Percentiles rank a stretch among this genome's conserved stretches.
Evolutionary conservation across 2,113 vertebrate species (phyloP).

Genomic region (Vicugna pacos): DNA sequence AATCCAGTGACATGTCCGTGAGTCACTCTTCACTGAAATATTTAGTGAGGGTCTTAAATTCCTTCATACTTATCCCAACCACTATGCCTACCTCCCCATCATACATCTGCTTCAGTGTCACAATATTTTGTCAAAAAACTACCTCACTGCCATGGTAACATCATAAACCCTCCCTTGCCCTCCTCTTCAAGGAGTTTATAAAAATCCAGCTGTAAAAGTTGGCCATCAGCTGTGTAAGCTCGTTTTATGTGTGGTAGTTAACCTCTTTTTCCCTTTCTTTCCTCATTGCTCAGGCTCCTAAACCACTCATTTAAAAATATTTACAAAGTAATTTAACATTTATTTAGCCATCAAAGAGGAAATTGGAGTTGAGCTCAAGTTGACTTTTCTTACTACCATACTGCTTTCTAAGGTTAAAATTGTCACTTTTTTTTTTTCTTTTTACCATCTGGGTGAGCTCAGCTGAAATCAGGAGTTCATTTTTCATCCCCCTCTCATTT

Average conservation of each 20-base stretch:
- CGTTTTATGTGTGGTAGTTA: conserved; percentile 55
- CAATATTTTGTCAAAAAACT: conserved; percentile 75
- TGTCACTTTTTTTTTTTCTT: background rate
- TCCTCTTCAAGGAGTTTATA: conserved; percentile 65
- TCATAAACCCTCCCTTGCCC: conserved; percentile 38
- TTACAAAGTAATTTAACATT: conserved; percentile 66
- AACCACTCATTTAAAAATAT: conserved; percentile 52
- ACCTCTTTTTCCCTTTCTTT: conserved; percentile 40
- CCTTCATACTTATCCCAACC: conserved; percentile 1
- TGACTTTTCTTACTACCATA: conserved; percentile 21
- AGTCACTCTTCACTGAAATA: conserved; percentile 64
- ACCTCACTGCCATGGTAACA: conserved; percentile 65
- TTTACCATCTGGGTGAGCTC: conserved; percentile 1
- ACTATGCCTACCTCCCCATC: background rate
- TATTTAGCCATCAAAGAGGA: conserved; percentile 55
- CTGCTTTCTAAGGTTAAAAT: conserved; percentile 40
- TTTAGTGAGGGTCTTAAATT: conserved; percentile 72
- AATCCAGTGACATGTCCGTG: conserved; percentile 40
- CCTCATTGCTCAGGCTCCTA: background rate
- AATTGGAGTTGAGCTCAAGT: background rate
- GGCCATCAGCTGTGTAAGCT: conserved; percentile 24
- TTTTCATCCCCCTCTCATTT: background rate
- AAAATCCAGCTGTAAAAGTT: conserved; percentile 75
- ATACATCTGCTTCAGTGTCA: conserved; percentile 43
- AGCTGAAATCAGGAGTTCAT: background rate